Percentiles rank a stretch among this genome's conserved stretches.
These are phyloP conservation scores for Ptychoptera contaminata DNA, from an alignment of 2,888 invertebrate species.

Conservation along the genomic window DNA sequence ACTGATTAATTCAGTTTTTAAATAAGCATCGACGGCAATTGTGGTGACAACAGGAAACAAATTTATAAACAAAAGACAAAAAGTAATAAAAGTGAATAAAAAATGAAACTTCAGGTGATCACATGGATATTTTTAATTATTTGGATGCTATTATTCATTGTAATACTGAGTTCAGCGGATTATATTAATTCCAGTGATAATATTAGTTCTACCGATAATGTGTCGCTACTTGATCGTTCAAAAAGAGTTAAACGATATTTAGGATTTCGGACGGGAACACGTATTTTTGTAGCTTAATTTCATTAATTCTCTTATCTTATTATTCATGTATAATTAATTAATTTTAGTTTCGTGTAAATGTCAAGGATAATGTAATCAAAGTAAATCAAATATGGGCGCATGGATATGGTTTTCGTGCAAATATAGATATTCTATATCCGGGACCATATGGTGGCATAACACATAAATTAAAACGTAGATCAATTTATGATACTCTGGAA, in stretches of 20 bases:
- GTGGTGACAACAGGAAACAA: no score
- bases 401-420: slow-evolving; percentile 53
- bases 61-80: no score
- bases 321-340: background rate
- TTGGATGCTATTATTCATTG: no score
- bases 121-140: no score
- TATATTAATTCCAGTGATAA: no score
- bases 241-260: background rate
- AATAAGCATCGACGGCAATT: no score
- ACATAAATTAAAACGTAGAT: slow-evolving; percentile 40
- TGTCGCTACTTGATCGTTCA: background rate
- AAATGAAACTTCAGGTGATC: no score
- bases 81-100: no score
- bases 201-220: background rate
- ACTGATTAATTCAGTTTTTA: no score
- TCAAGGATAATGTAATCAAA: slow-evolving; percentile 49
- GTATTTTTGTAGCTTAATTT: background rate
- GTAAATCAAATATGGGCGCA: slow-evolving; percentile 52
- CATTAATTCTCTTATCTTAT: background rate
- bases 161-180: no score
- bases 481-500: slow-evolving; percentile 42
- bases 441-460: slow-evolving; percentile 25
- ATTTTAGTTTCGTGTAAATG: slow-evolving; percentile 51
- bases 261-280: background rate
- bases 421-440: slow-evolving; percentile 32